A percentile compares a stretch with the other conserved stretches of the same genome.
phyloP scores from a whole-genome alignment of 1,140 invertebrate genomes.

The Danaus melanippus region DNA sequence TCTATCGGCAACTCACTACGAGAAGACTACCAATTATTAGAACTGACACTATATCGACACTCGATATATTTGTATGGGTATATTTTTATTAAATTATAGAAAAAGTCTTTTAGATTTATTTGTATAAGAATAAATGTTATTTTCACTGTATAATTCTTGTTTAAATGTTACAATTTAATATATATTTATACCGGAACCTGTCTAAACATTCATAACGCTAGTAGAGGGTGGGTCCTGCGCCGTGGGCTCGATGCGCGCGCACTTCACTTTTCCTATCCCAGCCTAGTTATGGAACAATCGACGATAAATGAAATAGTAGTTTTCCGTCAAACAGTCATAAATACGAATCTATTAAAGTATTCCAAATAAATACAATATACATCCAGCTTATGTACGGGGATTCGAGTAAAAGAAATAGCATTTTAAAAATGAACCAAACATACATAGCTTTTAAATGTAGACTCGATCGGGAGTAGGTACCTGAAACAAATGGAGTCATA shows the following conservation, averaged over 20 bases:
- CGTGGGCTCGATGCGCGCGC: slow-evolving; percentile 64
- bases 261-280: slow-evolving; percentile 34
- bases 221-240: slow-evolving; percentile 56
- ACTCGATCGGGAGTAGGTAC: too few relatives aligned
- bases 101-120: slow-evolving; percentile 1
- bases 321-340: slow-evolving; percentile 7
- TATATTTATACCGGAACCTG: slow-evolving; percentile 9
- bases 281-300: slow-evolving; percentile 31
- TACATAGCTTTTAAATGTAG: too few relatives aligned
- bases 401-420: too few relatives aligned
- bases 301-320: slow-evolving; percentile 21
- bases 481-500: too few relatives aligned
- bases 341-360: too few relatives aligned
- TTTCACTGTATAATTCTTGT: neutral
- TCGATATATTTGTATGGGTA: neutral
- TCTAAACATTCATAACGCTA: slow-evolving; percentile 52
- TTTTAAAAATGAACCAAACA: too few relatives aligned
- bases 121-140: neutral
- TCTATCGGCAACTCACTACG: slow-evolving; percentile 52
- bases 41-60: slow-evolving; percentile 22
- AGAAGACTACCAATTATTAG: slow-evolving; percentile 38
- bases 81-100: neutral
- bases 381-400: too few relatives aligned
- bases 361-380: too few relatives aligned
- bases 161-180: neutral